phyloP scores from a whole-genome alignment of 2,797 vertebrate species.

The Chaenodraco wilsoni region DNA sequence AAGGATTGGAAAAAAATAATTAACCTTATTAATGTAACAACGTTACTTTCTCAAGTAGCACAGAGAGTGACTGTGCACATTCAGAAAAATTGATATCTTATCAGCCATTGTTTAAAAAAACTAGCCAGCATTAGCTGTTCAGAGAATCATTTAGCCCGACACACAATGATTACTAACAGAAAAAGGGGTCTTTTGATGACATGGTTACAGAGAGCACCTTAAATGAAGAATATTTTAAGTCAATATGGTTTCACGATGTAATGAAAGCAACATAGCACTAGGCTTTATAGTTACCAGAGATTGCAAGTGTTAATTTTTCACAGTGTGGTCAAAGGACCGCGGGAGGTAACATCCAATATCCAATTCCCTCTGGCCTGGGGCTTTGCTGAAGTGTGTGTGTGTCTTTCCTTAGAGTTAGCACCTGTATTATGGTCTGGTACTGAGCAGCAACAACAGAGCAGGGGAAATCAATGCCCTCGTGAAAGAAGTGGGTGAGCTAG shows the following conservation, averaged over 20 bases:
- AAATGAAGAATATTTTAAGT: slow-evolving; percentile 5
- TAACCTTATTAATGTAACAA: too few species aligned
- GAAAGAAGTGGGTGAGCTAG: slow-evolving; percentile 30
- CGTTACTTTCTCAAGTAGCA: background rate
- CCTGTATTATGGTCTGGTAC: slow-evolving; percentile 26
- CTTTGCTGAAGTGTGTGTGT: slow-evolving; percentile 28
- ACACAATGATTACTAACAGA: too few species aligned
- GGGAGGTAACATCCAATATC: slow-evolving; percentile 63
- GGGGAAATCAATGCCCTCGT: slow-evolving; percentile 54
- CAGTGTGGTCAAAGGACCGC: slow-evolving; percentile 22
- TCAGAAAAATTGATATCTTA: background rate
- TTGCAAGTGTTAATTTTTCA: slow-evolving; percentile 54
- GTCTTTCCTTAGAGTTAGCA: slow-evolving; percentile 43
- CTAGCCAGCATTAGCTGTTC: background rate
- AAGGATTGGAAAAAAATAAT: too few species aligned
- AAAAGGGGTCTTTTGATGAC: background rate
- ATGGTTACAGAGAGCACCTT: background rate
- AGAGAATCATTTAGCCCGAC: background rate
- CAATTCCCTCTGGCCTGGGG: slow-evolving; percentile 51
- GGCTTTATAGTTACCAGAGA: slow-evolving; percentile 30
- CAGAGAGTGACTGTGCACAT: background rate
- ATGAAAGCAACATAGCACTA: background rate
- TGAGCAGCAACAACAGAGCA: slow-evolving; percentile 42
- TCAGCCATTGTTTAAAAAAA: background rate
- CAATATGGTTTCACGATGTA: background rate